These are phyloP conservation scores for Polymixis flavicincta DNA, from an alignment of 2,888 invertebrate genomes.

Conservation along the genomic window DNA sequence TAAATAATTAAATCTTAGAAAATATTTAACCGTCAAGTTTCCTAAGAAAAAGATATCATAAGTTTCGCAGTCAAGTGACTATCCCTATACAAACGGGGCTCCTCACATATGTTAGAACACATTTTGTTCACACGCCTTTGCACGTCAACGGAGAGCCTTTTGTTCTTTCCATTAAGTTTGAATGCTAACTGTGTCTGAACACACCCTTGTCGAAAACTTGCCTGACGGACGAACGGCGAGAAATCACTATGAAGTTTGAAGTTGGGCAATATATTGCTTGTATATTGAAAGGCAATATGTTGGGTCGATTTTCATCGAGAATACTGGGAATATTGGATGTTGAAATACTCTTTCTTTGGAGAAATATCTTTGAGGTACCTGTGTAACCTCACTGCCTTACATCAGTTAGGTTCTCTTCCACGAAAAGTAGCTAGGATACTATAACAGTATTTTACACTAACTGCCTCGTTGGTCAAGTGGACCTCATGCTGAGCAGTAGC, in stretches of 20 bases:
- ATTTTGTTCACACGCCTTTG: slow-evolving; percentile 82
- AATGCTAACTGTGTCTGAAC: slow-evolving; percentile 59
- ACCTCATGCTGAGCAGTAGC: no score
- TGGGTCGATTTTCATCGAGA: background rate
- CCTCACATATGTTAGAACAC: slow-evolving; percentile 77
- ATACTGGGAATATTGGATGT: no score
- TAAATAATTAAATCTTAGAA: no score
- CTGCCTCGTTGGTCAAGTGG: no score
- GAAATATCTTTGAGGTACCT: background rate
- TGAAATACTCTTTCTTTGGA: background rate
- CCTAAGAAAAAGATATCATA: background rate
- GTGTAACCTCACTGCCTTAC: background rate
- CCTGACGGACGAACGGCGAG: slow-evolving; percentile 61
- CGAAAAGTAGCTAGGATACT: background rate
- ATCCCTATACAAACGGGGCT: slow-evolving; percentile 66
- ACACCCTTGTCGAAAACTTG: slow-evolving; percentile 72
- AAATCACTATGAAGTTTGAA: slow-evolving; percentile 62
- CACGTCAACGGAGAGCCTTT: slow-evolving; percentile 74
- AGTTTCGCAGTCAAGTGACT: slow-evolving; percentile 57
- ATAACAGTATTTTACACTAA: background rate
- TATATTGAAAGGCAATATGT: slow-evolving; percentile 5
- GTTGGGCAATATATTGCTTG: background rate
- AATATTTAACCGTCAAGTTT: background rate
- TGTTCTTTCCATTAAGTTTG: slow-evolving; percentile 80
- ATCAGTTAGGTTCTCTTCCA: no score